Evolutionary conservation across 2,113 vertebrate species (phyloP), one percentile per base, ranked within the genome.

Genomic region (Hylia prasina): DNA sequence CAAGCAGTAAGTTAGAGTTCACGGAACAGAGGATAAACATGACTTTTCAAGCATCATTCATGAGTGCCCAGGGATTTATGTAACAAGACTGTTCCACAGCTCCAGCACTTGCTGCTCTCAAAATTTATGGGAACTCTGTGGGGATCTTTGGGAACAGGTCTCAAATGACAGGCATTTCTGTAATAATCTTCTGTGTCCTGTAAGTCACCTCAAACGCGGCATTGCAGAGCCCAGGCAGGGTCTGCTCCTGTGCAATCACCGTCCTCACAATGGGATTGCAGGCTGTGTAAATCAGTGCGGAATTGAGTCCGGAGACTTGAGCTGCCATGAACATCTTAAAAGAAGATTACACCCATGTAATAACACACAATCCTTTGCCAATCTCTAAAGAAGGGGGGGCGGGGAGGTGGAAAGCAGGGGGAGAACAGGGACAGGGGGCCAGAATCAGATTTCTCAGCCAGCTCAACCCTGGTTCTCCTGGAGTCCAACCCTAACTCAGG

Each of bases 301-400:
- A 97, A 97, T 93, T 96, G 92, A 96, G 93, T 93, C 89, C 17
- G 0, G 86, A 92, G 94, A 87, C 90, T 90, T 97, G 92, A 97
- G 92, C 84, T 96, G 88, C 91, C 88, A 96, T 25, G 1, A 96
- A 93, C 96, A 96, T 94, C 92, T 96, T 94, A 82, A 93, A 97
- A 97, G 95, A 95, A 96, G 94, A 97, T 96, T 97, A 97, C 82
- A 92, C 54, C 80, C 89, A 93, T 96, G 96, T 96, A 96, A 97
- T 97, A 97, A 94, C 5, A 7, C 50, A 73, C 95, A 97, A 97
- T 96, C 96, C 95, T 93, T 87, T 92, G 72, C 50, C 95, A 96
- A 97, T 97, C 96, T 93, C 93, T 89, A 91, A 90, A 91, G 89
- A 71, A 65, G 79, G 4, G 4, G 1, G 7, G 12, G 16, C 15